phyloP scores from a whole-genome alignment of 2,113 vertebrate species.

The Diphyllodes magnificus region DNA sequence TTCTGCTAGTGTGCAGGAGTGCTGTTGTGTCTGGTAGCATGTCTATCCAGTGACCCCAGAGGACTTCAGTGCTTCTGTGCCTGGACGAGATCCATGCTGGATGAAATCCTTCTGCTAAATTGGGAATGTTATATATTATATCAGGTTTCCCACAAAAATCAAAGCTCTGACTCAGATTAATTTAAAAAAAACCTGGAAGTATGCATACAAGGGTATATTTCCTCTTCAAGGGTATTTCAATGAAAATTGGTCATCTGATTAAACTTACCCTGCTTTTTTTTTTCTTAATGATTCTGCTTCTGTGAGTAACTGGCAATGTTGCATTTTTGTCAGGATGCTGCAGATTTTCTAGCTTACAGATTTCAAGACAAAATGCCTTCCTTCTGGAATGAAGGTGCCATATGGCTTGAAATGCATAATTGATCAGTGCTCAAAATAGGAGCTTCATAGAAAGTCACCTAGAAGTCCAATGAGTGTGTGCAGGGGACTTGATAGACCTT shows the following conservation, averaged over 20 bases:
- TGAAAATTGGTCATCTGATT: background rate
- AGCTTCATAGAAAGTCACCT: conserved; percentile 38
- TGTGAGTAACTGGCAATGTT: background rate
- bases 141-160: background rate
- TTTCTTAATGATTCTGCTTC: background rate
- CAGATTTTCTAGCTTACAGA: conserved; percentile 28
- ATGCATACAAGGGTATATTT: background rate
- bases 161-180: background rate
- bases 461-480: background rate
- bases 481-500: background rate
- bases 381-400: conserved; percentile 29
- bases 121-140: background rate
- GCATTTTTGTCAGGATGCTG: conserved; percentile 6
- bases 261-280: background rate
- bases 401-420: conserved; percentile 57
- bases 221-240: background rate
- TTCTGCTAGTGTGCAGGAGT: background rate
- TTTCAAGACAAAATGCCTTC: conserved; percentile 45
- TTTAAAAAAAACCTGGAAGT: background rate
- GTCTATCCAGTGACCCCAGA: background rate
- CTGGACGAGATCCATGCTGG: background rate
- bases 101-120: background rate
- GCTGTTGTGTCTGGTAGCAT: background rate
- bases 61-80: background rate
- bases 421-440: conserved; percentile 35